Base-by-base conservation (phyloP, 2,113 vertebrate genomes). In the Symphodus melops region DNA sequence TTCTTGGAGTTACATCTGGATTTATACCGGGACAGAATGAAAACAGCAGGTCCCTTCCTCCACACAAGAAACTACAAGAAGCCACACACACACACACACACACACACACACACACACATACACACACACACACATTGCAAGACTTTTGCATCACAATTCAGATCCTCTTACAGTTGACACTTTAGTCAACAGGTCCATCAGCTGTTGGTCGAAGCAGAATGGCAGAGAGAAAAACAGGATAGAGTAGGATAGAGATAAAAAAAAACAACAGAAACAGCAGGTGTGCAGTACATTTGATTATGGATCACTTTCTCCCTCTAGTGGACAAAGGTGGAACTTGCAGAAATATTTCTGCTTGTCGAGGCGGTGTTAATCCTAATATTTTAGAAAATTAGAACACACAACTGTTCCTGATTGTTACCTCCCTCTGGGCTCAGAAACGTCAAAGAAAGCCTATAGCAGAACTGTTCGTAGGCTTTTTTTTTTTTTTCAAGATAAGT, bases 261-360 rank as follows among this genome's bases (percentile, higher is more conserved):
- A 56, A 58, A 10, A 41, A 13, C 28, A 23, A 56, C 23, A 46
- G 8, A 53, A 44, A 21, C 13, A n/a, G 9, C 19, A 61, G 16
- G 14, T 12, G 39, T 54, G 19, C 25, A 37, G 1, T 42, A 21
- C 5, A 5, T 54, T 20, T 52, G 52, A 53, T 46, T 63, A 63
- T 81, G 75, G 81, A 62, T 64, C 67, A 79, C 80, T 85, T 89
- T 86, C 76, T 55, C 88, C 89, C 82, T 91, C 90, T 91, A 81
- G 42, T 92, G 91, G 82, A 76, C 20, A 9, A 4, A 19, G 21
- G 16, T 11, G 25, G 2, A 62, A 70, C n/a, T 36, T 89, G 68
- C 84, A 87, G 28, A 2, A 25, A 28, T 1, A 23, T 46, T 7
- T 25, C 57, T 12, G 42, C 42, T 54, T 48, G 23, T 17, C 23